Evolutionary conservation across 2,797 vertebrate species (phyloP), one percentile per base, ranked within the genome.

Genomic region (Eulemur coronatus): DNA sequence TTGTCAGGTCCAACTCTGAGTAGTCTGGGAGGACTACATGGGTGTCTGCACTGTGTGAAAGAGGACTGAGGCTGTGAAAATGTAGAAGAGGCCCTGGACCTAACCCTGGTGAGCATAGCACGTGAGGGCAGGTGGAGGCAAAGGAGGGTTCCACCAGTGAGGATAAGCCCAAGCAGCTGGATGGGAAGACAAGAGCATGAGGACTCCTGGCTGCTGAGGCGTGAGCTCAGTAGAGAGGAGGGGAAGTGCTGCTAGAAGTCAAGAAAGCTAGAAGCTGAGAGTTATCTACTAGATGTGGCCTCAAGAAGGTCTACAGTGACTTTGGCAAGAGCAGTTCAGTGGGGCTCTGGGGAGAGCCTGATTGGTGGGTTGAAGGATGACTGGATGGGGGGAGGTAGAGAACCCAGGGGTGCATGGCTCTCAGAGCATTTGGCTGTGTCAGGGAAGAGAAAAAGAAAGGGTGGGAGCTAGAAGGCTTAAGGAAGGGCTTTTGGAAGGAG

Each of bases 131-230:
- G 33, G 14, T 46, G 38, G 43, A 50, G 48, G 26, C 4, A 46
- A 89, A 43, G 63, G 5, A 46, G 14, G 11, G 35, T 13, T 26
- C 61, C 4, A 22, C 59, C 26, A 20, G 1, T 18, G 20, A 67
- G 15, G 30, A 35, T 48, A 17, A 61, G 0, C 11, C 5, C 9
- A 4, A 17, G 14, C 72, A 57, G 3, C 43, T 15, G 0, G 11
- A 67, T 30, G 26, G 7, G 75, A 75, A 86, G 13, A 12, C 26
- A 24, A 24, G 22, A 30, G 63, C 13, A n/a, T 2, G 1, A 30
- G 43, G 30, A 43, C 41, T 70, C 17, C 0, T 59, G 50, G 50
- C 18, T 69, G 20, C 82, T 61, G 22, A 91, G 52, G 52, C 18
- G 30, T 57, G 38, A 33, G 52, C 17, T 55, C 52, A 26, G 30